Conservation (phyloP, 2,797 vertebrate species). For the Garrulus glandarius region DNA sequence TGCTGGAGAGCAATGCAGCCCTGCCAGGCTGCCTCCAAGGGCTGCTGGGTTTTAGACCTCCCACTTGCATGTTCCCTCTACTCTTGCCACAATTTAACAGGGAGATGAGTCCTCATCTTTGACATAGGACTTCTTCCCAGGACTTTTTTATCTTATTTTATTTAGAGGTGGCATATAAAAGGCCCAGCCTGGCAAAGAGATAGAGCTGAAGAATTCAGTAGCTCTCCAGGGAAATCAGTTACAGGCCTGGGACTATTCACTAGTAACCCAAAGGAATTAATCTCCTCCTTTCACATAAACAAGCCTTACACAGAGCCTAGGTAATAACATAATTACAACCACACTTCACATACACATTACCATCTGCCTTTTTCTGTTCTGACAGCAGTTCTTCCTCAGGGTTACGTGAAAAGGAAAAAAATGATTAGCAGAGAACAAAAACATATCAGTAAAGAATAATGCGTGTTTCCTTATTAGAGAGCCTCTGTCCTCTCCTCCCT, state of each 20-base stretch:
- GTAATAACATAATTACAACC: conserved; percentile 40
- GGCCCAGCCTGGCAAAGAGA: not conserved
- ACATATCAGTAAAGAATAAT: conserved; percentile 13
- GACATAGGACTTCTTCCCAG: not conserved
- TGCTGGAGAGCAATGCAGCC: not conserved
- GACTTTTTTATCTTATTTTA: not conserved
- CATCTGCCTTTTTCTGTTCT: not conserved
- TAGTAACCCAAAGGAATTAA: conserved; percentile 20
- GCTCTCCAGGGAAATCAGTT: conserved; percentile 27
- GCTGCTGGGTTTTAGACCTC: not conserved
- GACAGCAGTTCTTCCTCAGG: not conserved
- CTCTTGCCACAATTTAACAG: not conserved
- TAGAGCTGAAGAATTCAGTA: not conserved
- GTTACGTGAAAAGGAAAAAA: conserved; percentile 19
- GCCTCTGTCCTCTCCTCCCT: not conserved
- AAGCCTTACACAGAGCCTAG: not conserved
- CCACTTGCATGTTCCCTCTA: rapidly evolving
- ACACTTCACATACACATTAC: not conserved
- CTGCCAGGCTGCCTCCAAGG: not conserved
- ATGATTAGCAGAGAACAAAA: not conserved
- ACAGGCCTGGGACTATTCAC: not conserved
- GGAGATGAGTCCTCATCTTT: not conserved
- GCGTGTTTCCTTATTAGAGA: conserved; percentile 1
- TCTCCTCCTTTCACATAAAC: conserved; percentile 12
- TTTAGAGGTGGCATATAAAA: not conserved